Conservation (phyloP, 2,797 vertebrate species). For the Hafferia zeledoni region DNA sequence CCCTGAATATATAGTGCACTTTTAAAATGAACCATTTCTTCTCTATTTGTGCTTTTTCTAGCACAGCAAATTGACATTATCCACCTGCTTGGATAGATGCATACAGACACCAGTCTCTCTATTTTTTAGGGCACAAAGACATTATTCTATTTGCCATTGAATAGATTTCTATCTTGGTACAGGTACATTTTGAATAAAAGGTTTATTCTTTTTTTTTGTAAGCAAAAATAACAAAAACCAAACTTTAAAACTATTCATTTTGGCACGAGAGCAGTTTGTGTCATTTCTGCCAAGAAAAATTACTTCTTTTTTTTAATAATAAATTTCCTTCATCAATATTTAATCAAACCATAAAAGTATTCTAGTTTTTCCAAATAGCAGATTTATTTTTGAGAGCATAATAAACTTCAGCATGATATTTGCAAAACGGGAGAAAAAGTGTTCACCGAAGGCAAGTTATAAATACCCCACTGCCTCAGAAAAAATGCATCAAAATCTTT, state of each 20-base stretch:
- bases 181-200: conserved; percentile 21
- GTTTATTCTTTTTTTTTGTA: conserved; percentile 17
- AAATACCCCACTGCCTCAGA: neutral
- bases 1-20: conserved; percentile 54
- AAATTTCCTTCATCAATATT: conserved; percentile 55
- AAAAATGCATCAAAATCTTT: neutral
- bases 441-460: neutral
- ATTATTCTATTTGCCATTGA: conserved; percentile 1
- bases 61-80: conserved; percentile 51
- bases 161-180: conserved; percentile 9
- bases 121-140: conserved; percentile 26
- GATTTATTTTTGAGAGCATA: conserved; percentile 15
- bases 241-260: conserved; percentile 25
- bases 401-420: conserved; percentile 31
- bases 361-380: conserved; percentile 35
- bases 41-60: conserved; percentile 49
- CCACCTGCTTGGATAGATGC: conserved; percentile 41
- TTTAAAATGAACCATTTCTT: conserved; percentile 59
- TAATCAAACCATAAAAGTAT: conserved; percentile 47
- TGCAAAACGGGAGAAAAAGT: neutral
- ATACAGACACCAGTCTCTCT: neutral
- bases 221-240: conserved; percentile 38
- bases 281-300: conserved; percentile 27
- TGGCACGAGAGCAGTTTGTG: neutral
- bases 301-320: neutral